phyloP scores from a whole-genome alignment of 2,113 vertebrate species.

The Delphinus delphis region DNA sequence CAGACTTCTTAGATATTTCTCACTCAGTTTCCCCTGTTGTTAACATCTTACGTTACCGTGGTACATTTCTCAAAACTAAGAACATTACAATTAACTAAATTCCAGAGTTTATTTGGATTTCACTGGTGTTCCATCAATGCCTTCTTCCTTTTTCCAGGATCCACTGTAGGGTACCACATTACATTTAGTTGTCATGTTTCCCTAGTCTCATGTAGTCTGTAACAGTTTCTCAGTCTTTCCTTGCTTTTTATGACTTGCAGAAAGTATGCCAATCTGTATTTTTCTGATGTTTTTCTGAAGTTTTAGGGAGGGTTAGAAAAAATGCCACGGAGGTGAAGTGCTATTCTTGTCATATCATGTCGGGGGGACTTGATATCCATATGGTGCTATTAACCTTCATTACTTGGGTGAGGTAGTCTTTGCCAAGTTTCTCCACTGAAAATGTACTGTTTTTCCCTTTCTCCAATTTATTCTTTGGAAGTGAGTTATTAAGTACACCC shows the following conservation, averaged over 20 bases:
- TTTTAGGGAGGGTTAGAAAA: neutral
- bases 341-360: neutral
- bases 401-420: neutral
- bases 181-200: neutral
- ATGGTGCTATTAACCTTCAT: neutral
- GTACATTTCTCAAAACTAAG: neutral
- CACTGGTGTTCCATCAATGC: neutral
- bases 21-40: neutral
- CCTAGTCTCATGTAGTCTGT: neutral
- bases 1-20: neutral
- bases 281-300: neutral
- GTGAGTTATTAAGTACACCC: neutral
- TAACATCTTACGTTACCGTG: neutral
- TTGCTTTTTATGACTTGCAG: neutral
- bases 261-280: neutral
- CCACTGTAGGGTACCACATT: neutral
- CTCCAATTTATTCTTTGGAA: neutral
- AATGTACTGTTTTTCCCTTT: neutral
- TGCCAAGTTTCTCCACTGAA: neutral
- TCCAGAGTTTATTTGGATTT: conserved; percentile 31
- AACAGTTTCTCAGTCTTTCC: neutral
- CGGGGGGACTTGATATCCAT: neutral
- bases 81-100: neutral
- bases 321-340: neutral
- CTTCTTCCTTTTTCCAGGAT: neutral